Evolutionary conservation across 2,797 vertebrate species (phyloP), one percentile per base, ranked within the genome.

Genomic region (Telmatherina bonti): DNA sequence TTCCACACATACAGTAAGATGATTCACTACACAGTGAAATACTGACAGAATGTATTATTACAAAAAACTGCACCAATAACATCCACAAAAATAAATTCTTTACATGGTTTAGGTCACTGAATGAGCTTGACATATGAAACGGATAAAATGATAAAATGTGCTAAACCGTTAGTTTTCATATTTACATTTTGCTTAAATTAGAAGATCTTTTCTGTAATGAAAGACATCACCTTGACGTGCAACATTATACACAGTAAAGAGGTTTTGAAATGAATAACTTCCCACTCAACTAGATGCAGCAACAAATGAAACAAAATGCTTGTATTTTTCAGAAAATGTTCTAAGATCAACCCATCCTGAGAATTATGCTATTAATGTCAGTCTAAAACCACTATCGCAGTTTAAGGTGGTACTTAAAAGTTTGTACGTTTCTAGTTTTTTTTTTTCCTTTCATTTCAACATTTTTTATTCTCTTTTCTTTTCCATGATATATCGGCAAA

Each of bases 321-420:
- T 54, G 55, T 76, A n/a, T 56, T 70, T 29, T 67, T 80, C 18
- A 10, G 51, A 58, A 61, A 57, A 62, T 55, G 66, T 64, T 67
- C 33, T 8, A 31, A 49, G 33, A 0, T 0, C 10, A 56, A 64
- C 49, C 18, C 31, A 41, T 13, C n/a, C 3, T 4, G 3, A 43
- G 18, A 31, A 70, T 72, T 27, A 67, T 60, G 31, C 64, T 67
- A 67, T 79, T 73, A 70, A 75, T 47, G 62, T 62, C 61, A 51
- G 62, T 62, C 58, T 66, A 57, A 72, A 67, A 74, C 35, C 35
- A 27, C 27, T 45, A 7, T 10, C 2, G 20, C 7, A 9, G 43
- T n/a, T n/a, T 5, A 20, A 20, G 41, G 41, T 20, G 41, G 15
- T 43, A 20, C 7, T 45, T 45, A 0, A 45, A 47, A 47, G 8